Conservation (phyloP, 2,113 vertebrate species). For the Cyanoramphus novaezelandiae region DNA sequence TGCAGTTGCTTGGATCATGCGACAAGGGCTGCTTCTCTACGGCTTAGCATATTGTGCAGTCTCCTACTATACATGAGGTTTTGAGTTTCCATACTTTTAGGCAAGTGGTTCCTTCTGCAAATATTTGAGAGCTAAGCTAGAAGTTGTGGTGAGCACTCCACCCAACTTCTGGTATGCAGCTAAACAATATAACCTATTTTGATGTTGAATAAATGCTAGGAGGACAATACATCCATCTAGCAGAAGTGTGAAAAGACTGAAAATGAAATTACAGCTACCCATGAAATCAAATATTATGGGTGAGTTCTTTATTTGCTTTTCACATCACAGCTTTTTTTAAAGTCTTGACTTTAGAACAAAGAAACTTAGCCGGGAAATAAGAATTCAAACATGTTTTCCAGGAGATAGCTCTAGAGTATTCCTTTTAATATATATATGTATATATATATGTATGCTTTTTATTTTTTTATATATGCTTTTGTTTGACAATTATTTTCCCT, state of each 20-base stretch:
- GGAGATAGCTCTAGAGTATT: not conserved
- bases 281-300: not conserved
- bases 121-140: conserved; percentile 37
- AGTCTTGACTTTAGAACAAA: not conserved
- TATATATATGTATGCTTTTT: not conserved
- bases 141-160: not conserved
- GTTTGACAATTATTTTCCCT: not conserved
- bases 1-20: not conserved
- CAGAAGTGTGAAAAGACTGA: not conserved
- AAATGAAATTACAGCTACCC: not conserved
- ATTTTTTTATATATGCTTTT: not conserved
- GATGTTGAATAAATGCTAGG: not conserved
- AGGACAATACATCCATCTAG: not conserved
- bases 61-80: not conserved
- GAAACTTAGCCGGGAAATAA: not conserved
- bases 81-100: not conserved
- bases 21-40: not conserved
- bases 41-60: not conserved
- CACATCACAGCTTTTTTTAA: not conserved
- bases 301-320: conserved; percentile 11
- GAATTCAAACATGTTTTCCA: not conserved
- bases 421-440: not conserved
- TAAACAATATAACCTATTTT: not conserved
- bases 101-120: conserved; percentile 29
- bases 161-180: conserved; percentile 3